Conservation (phyloP, 2,797 vertebrate species). For the Myotis myotis region DNA sequence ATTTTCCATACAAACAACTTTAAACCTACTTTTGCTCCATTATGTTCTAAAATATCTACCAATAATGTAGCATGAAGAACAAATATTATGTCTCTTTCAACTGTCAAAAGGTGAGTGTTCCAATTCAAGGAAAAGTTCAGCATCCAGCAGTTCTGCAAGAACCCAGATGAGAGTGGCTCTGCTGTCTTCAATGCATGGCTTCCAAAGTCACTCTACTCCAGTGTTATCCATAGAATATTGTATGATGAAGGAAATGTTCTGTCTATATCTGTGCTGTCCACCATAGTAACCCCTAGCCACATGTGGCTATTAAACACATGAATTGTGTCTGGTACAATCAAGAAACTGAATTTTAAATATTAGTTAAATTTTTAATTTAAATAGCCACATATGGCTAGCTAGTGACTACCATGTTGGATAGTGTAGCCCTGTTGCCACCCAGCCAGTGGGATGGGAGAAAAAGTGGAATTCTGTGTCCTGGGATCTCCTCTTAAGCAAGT, state of each 20-base stretch:
- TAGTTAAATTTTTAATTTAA: neutral
- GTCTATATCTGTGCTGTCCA: neutral
- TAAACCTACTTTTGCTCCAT: neutral
- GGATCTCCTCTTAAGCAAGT: neutral
- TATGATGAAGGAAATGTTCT: neutral
- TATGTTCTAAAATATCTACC: neutral
- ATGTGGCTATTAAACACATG: neutral
- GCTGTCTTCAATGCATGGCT: neutral
- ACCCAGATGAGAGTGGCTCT: too few species aligned
- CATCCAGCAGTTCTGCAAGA: neutral
- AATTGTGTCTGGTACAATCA: neutral
- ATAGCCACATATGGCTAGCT: neutral
- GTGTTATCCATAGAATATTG: neutral
- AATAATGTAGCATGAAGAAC: constrained; percentile 10
- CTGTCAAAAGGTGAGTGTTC: neutral
- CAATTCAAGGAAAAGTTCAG: neutral
- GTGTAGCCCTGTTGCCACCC: neutral
- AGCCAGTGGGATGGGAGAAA: neutral
- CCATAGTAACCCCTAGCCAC: neutral
- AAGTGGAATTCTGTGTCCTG: neutral
- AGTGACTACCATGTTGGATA: neutral
- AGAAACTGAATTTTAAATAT: neutral
- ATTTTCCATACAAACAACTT: neutral
- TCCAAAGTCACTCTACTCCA: neutral
- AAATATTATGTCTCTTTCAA: neutral